Conservation (phyloP, 2,888 invertebrate species). For the Malthinus flaveolus region DNA sequence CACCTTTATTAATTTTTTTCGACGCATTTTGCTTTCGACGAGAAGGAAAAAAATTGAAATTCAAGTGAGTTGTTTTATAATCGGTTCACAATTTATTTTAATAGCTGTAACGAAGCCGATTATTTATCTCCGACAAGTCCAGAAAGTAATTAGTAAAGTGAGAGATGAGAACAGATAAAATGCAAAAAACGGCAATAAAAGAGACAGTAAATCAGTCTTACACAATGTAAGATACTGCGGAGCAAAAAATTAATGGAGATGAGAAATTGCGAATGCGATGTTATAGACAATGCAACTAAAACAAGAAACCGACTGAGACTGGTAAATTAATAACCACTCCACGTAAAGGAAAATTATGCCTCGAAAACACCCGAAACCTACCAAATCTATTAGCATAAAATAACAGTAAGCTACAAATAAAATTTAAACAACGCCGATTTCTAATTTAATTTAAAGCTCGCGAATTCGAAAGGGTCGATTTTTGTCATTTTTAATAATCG, state of each 20-base stretch:
- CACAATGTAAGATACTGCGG: constrained; percentile 37
- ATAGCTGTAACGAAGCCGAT: constrained; percentile 39
- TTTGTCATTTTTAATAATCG: no score
- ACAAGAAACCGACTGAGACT: constrained; percentile 19
- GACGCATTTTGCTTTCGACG: no score
- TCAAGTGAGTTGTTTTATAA: constrained; percentile 6
- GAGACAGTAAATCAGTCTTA: constrained; percentile 40
- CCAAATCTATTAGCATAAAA: no score
- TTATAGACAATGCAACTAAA: constrained; percentile 26
- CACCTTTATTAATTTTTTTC: no score
- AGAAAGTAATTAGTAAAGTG: constrained; percentile 42
- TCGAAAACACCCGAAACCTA: not conserved
- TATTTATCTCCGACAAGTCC: constrained; percentile 45
- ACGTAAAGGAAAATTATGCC: constrained; percentile 7
- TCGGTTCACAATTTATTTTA: no score
- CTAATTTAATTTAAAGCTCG: no score
- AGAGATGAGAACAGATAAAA: constrained; percentile 38
- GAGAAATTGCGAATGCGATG: constrained; percentile 36
- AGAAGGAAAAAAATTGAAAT: not conserved
- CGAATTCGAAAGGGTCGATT: no score
- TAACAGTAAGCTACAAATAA: no score
- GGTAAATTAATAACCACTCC: constrained; percentile 19
- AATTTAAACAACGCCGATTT: no score
- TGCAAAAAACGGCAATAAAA: constrained; percentile 43
- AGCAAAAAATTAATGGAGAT: constrained; percentile 41